Conservation (phyloP, 2,113 vertebrate genomes). For the Centropus unirufus region DNA sequence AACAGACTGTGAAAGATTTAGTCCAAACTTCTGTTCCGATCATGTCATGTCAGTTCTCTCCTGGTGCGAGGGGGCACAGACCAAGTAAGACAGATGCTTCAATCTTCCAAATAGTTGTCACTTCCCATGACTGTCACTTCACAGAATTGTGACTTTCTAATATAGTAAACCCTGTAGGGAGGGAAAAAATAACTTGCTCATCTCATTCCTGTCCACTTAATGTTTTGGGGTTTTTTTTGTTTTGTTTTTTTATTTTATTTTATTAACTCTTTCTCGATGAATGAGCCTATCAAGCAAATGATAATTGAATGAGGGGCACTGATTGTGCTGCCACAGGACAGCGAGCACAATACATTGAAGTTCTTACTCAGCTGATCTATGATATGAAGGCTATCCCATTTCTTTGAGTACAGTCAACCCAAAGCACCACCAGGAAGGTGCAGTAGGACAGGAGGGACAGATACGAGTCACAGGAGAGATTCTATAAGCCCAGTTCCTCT, state of each 20-base stretch:
- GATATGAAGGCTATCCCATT: fast-evolving
- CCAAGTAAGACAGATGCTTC: conserved; percentile 54
- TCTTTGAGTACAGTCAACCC: fast-evolving
- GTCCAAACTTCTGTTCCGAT: conserved; percentile 71
- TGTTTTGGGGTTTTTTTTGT: too few relatives aligned
- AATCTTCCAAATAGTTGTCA: conserved; percentile 42
- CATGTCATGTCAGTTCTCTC: conserved; percentile 36
- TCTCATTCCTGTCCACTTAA: neutral
- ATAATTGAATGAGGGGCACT: neutral
- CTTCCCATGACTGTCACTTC: conserved; percentile 55
- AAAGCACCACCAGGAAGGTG: neutral
- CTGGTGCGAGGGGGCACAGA: neutral
- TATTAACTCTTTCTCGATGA: neutral
- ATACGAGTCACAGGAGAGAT: neutral
- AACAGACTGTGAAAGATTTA: conserved; percentile 76
- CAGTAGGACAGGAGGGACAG: neutral
- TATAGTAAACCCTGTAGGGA: conserved; percentile 41
- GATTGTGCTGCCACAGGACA: neutral
- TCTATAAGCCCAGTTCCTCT: neutral
- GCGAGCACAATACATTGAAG: neutral
- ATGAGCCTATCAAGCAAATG: neutral
- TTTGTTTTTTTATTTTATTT: neutral
- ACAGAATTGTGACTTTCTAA: conserved; percentile 23
- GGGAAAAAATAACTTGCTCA: neutral
- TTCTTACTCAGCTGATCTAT: neutral